Base-by-base conservation (phyloP, 2,113 vertebrate genomes). In the Eulemur macaco region DNA sequence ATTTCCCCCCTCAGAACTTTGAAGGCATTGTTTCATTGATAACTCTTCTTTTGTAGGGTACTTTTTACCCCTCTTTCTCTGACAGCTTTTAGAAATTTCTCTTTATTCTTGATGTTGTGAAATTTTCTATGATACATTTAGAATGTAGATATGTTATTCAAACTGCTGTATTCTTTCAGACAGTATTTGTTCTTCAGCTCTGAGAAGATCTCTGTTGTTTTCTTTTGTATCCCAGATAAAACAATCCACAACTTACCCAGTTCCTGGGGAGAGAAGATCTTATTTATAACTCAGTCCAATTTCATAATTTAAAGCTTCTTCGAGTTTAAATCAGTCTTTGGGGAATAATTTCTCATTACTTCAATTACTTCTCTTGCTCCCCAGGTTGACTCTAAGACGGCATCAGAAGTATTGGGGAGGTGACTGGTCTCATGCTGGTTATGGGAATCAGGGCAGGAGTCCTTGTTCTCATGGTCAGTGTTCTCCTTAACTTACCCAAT, bases 21-120 rank as follows among this genome's bases (percentile, higher is more conserved):
- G 47, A 81, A 91, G 68, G 29, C 58, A 76, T 56, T 37, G 15
- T 94, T 81, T 63, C 54, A 25, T 63, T 73, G 37, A 64, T 73
- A 54, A 39, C 63, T 80, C 64, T 95, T 84, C 34, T 81, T 95
- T 87, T 73, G 25, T 64, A 74, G 56, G 83, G 12, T 13, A 47
- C 13, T 52, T 45, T 63, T 88, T 8, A 37, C 63, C 27, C 37
- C 39, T 25, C 39, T 64, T 37, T 45, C 15, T 83, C 42, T 89
- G 39, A 52, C 21, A 84, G 39, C 39, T 93, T 96, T 93, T 89
- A 50, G 60, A 27, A 82, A 50, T 73, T 76, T 92, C 56, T 87
- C 14, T 45, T 74, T 86, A 68, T 92, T 76, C 76, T 85, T 77
- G 60, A 84, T 68, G 39, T 23, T 71, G 37, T 76, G n/a, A 68